A percentile compares a stretch with the other conserved stretches of the same genome.
These are phyloP conservation scores for Cyrtorhinus lividipennis DNA, from an alignment of 1,140 invertebrate genomes.

Conservation along the genomic window DNA sequence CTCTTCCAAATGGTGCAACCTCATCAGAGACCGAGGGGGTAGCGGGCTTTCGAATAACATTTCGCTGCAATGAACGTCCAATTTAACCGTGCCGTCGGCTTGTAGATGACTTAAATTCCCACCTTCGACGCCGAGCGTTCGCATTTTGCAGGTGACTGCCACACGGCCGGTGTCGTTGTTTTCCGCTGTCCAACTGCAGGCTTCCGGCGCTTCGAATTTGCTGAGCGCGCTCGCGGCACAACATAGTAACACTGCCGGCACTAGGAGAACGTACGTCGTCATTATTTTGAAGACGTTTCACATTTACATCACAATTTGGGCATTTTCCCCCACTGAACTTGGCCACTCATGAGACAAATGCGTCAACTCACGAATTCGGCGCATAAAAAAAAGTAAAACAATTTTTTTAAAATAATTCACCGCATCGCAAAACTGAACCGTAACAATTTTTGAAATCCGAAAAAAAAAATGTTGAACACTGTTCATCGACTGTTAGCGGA, in stretches of 20 bases:
- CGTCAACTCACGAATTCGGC: background rate
- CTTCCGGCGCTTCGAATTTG: slow-evolving; percentile 18
- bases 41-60: slow-evolving; percentile 66
- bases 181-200: slow-evolving; percentile 40
- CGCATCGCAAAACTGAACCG: background rate
- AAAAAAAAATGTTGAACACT: background rate
- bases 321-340: background rate
- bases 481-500: background rate
- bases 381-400: background rate
- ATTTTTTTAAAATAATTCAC: background rate
- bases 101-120: slow-evolving; percentile 38
- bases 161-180: slow-evolving; percentile 39
- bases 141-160: slow-evolving; percentile 46
- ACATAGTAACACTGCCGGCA: background rate
- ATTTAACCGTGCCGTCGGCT: slow-evolving; percentile 48
- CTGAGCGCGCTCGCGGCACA: background rate
- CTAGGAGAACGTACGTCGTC: background rate
- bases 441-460: background rate
- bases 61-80: slow-evolving; percentile 61
- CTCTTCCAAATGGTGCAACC: slow-evolving; percentile 54
- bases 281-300: background rate
- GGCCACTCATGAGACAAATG: too few species aligned
- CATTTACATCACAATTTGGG: background rate
- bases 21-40: slow-evolving; percentile 50
- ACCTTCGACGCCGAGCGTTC: slow-evolving; percentile 51